A percentile compares a stretch with the other conserved stretches of the same genome.
These are phyloP conservation scores for Halocaridina rubra DNA, from an alignment of 2,888 invertebrate species.

Conservation along the genomic window DNA sequence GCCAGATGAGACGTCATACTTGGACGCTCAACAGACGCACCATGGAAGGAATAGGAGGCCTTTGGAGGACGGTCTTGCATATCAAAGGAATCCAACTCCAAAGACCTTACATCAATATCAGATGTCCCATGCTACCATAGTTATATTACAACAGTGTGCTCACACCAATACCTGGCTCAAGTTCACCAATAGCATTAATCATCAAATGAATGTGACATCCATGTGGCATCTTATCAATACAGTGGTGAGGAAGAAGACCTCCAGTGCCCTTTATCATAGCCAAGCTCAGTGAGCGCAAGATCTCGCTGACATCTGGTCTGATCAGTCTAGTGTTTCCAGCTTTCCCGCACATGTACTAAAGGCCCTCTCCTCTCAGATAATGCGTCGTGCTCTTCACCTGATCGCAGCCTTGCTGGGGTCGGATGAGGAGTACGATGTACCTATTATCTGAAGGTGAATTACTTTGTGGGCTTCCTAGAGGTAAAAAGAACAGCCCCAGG, in stretches of 20 bases:
- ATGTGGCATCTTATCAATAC: constrained; percentile 21
- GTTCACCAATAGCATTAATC: not conserved
- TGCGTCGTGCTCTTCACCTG: not conserved
- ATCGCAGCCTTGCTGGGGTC: not conserved
- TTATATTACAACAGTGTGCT: constrained; percentile 5
- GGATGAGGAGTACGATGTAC: not conserved
- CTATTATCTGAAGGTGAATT: not conserved
- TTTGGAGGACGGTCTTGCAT: not conserved
- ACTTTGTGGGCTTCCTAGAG: not conserved
- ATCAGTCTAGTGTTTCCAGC: not conserved
- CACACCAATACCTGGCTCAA: not conserved
- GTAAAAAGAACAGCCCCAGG: not conserved
- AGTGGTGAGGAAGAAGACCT: not conserved
- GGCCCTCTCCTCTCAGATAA: no score
- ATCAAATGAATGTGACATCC: constrained; percentile 2
- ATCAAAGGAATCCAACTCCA: not conserved
- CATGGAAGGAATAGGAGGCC: no score
- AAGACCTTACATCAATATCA: not conserved
- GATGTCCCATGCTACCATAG: no score
- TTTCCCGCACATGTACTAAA: no score
- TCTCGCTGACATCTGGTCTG: not conserved
- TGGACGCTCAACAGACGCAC: no score
- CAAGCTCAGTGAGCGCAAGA: not conserved
- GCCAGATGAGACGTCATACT: not conserved
- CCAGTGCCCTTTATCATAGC: not conserved